Evolutionary conservation across 2,888 invertebrate species (phyloP), one percentile per base, ranked within the genome.

Genomic region (Agonum fuliginosum): DNA sequence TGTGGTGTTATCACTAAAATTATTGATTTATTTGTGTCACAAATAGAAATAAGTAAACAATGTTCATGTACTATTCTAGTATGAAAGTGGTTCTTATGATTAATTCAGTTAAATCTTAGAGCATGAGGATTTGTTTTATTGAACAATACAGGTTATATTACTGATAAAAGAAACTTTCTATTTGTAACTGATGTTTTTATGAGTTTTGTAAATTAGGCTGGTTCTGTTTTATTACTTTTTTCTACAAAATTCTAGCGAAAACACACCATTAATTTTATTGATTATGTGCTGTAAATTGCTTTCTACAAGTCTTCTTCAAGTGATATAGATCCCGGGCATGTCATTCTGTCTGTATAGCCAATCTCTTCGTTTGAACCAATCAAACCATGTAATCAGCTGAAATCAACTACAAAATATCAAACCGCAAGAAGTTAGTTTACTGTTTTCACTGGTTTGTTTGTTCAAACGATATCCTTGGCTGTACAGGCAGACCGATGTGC

Each of bases 11-110:
- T 72, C 37, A 37, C 30, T 54, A 58, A 72, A 72, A 54, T 72
- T 72, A 72, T 72, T 58, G 72, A 71, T 71, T 71, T 71, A 71
- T 71, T 71, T 71, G 51, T 71, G 22, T 71, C 71, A 69, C 69
- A 70, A 46, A 65, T 34, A 43, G 37, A 37, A 67, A 43, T 70
- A 70, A 70, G 69, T 70, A 70, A 70, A 70, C 69, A 70, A 27
- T 71, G 19, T 51, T 62, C 62, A 62, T 62, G 14, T 62, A 54
- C 12, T 37, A 37, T 54, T 54, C 22, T 54, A 54, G 10, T 54
- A 54, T 24, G 17, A 62, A 62, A 62, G 58, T 62, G 46, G 46
- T 46, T 46, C 17, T 8, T 46, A 17, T 14, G 19, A 62, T 30
- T 27, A 54, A 54, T 27, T 22, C 54, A 24, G 20, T 20, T 3